phyloP scores from a whole-genome alignment of 2,113 vertebrate genomes.

The Platanista minor region DNA sequence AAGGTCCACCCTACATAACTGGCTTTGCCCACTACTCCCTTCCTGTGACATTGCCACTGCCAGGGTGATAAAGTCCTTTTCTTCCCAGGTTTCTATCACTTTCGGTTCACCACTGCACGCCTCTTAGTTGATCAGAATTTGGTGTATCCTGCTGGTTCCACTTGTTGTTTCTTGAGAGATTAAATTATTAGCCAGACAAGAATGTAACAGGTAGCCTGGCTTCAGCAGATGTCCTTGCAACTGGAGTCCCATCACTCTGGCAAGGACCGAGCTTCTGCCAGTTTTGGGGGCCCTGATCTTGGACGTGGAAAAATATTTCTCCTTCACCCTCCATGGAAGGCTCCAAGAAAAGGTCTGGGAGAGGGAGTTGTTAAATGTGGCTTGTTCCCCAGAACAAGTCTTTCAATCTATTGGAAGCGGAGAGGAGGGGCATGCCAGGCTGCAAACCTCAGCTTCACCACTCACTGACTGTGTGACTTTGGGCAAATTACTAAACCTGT shows the following conservation, averaged over 20 bases:
- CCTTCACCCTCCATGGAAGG: neutral
- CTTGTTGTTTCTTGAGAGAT: conserved; percentile 51
- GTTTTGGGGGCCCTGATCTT: neutral
- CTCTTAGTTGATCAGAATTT: conserved; percentile 16
- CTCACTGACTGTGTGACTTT: neutral
- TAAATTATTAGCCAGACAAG: conserved; percentile 53
- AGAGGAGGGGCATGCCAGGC: neutral
- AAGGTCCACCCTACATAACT: neutral
- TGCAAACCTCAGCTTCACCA: neutral
- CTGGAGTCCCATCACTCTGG: neutral
- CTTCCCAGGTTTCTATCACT: neutral
- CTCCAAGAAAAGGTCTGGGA: neutral
- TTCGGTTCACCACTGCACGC: neutral
- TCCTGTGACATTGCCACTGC: neutral
- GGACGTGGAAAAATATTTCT: neutral
- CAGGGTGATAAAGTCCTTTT: neutral
- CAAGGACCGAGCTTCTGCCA: neutral
- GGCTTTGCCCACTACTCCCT: conserved; percentile 6
- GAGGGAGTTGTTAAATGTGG: neutral
- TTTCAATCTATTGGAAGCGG: neutral
- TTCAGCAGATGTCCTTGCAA: conserved; percentile 45
- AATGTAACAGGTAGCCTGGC: neutral
- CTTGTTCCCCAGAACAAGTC: neutral
- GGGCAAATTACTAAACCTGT: neutral
- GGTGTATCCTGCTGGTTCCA: neutral